phyloP scores from a whole-genome alignment of 2,797 vertebrate genomes.

The Threskiornis aethiopicus region DNA sequence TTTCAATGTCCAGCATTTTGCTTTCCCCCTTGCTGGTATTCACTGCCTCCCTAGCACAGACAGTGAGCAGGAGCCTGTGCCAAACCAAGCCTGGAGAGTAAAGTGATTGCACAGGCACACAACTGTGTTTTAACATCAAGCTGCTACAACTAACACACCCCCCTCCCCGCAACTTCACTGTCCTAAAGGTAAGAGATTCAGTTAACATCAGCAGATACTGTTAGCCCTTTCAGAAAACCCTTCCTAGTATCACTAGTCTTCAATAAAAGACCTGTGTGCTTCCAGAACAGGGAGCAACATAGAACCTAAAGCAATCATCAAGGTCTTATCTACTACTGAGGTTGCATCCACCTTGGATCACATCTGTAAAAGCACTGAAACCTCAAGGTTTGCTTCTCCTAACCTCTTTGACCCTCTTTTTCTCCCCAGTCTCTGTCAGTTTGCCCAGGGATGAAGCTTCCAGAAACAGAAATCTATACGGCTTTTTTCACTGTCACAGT shows the following conservation, averaged over 20 bases:
- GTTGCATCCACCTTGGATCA: background rate
- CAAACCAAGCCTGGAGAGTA: background rate
- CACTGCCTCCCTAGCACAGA: background rate
- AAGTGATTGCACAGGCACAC: background rate
- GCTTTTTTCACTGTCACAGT: background rate
- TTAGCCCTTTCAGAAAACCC: background rate
- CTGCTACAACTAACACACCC: background rate
- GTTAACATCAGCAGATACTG: background rate
- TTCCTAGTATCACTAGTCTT: background rate
- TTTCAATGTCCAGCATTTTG: background rate
- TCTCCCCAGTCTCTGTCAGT: background rate
- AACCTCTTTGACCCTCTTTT: background rate
- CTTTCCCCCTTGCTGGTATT: background rate
- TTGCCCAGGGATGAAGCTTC: background rate
- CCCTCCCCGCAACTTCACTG: too few relatives aligned
- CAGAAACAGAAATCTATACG: background rate
- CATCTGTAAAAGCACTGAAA: background rate
- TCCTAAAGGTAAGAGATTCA: background rate
- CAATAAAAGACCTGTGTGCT: background rate
- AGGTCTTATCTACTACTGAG: background rate
- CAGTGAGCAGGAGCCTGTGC: background rate
- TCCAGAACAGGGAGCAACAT: background rate
- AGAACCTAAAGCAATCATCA: background rate
- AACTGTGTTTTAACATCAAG: background rate
- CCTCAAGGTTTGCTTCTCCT: background rate